Evolutionary conservation across 2,113 vertebrate species (phyloP), one percentile per base, ranked within the genome.

Genomic region (Paralichthys olivaceus): DNA sequence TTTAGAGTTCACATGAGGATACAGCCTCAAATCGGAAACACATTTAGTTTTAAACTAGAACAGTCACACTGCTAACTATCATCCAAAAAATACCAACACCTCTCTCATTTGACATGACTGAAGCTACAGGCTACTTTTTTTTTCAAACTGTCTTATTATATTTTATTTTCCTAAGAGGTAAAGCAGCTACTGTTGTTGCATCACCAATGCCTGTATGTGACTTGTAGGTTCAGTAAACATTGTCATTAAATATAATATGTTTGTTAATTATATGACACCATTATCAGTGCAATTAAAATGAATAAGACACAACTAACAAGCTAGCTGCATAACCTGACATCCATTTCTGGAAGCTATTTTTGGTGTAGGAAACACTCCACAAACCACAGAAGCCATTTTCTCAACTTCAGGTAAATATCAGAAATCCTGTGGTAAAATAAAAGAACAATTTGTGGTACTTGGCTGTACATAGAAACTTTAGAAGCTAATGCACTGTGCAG

Each of bases 251-350:
- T 40, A 40, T 40, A 13, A 74, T 45, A 54, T 54, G 26, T 19
- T 23, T 32, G 22, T 71, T 55, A 56, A 67, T 86, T 56, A 56
- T 37, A 61, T 4, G 54, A 22, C 26, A 23, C 14, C 1, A 60
- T 58, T 72, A 72, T 71, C 28, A 55, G 25, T 74, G 49, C 43
- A 80, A 69, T 74, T 57, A 70, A 75, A 72, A 37, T 7, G 3
- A 68, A 32, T 67, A 12, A 70, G 64, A 74, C n/a, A 63, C 12
- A 60, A 53, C 67, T 49, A 22, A 23, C 2, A 57, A 28, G 53
- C 15, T 71, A 8, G 58, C 15, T 63, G 72, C 69, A 65, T n/a
- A 79, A 15, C 32, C 47, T 79, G 67, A 71, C 67, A 79, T 32
- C 25, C 22, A 51, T 68, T 76, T 65, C 19, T 58, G 22, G 59